phyloP scores from a whole-genome alignment of 2,113 vertebrate species.

The Ardeotis arabs region DNA sequence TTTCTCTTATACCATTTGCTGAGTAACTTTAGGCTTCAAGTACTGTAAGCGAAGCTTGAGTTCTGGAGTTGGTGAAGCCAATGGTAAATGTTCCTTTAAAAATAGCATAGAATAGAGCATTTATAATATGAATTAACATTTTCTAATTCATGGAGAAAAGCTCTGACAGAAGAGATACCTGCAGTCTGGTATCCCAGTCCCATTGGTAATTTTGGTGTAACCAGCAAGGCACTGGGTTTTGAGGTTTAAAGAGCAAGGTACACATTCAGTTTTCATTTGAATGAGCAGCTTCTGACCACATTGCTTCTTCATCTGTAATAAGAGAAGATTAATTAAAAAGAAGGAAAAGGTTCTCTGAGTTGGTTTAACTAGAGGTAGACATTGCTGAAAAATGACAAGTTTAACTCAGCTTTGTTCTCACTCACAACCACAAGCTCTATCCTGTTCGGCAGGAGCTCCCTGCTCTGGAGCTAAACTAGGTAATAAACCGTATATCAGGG shows the following conservation, averaged over 20 bases:
- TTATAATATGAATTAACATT: not conserved
- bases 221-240: constrained; percentile 67
- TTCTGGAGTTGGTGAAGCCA: not conserved
- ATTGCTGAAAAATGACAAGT: not conserved
- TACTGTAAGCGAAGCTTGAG: not conserved
- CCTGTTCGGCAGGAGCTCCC: not conserved
- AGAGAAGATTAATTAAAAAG: not conserved
- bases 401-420: not conserved
- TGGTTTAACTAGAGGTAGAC: not conserved
- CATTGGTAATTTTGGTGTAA: constrained; percentile 66
- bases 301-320: constrained; percentile 55
- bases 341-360: not conserved
- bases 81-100: not conserved
- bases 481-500: not conserved
- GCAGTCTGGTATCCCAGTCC: constrained; percentile 73
- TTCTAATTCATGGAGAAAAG: not conserved
- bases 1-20: not conserved
- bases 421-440: not conserved
- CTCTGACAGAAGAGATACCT: constrained; percentile 65
- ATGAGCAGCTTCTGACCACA: constrained; percentile 72
- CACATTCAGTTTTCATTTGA: constrained; percentile 71
- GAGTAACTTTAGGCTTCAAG: not conserved
- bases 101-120: not conserved
- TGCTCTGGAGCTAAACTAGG: not conserved
- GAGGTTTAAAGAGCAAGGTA: constrained; percentile 62